phyloP scores from a whole-genome alignment of 2,888 invertebrate genomes.

The Thecophora atra region DNA sequence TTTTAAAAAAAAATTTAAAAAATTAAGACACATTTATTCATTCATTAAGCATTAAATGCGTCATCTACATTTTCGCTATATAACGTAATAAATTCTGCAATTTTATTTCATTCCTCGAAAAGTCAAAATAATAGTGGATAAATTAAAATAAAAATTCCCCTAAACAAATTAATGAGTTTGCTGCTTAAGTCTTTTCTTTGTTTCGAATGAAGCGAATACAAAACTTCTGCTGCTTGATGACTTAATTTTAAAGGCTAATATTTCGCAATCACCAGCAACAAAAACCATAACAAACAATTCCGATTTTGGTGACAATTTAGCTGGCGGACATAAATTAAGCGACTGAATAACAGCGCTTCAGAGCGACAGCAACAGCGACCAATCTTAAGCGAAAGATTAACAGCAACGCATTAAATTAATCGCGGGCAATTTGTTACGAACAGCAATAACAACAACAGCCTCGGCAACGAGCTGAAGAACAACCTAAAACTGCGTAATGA shows the following conservation, averaged over 20 bases:
- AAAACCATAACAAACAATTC: neutral
- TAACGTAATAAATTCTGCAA: too few species aligned
- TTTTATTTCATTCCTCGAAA: too few species aligned
- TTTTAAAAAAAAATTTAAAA: too few species aligned
- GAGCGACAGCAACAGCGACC: slow-evolving; percentile 7
- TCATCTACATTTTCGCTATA: too few species aligned
- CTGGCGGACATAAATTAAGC: slow-evolving; percentile 20
- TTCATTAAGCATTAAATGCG: too few species aligned
- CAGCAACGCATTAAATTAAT: slow-evolving; percentile 28
- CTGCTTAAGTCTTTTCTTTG: neutral
- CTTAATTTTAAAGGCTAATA: slow-evolving; percentile 9
- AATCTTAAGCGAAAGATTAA: slow-evolving; percentile 25
- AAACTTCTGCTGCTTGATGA: neutral
- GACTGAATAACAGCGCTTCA: slow-evolving; percentile 4
- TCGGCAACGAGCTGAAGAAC: slow-evolving; percentile 3
- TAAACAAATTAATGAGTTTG: neutral
- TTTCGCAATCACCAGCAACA: slow-evolving; percentile 8
- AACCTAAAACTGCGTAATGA: slow-evolving; percentile 51
- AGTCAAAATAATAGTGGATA: too few species aligned
- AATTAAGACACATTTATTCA: too few species aligned
- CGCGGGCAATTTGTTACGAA: slow-evolving; percentile 20
- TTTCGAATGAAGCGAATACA: neutral
- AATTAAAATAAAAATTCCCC: too few species aligned
- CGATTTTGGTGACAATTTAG: neutral
- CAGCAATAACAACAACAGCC: slow-evolving; percentile 2